Conservation (phyloP, 64 coral and sea anemone species). For the Pocillopora damicornis region DNA sequence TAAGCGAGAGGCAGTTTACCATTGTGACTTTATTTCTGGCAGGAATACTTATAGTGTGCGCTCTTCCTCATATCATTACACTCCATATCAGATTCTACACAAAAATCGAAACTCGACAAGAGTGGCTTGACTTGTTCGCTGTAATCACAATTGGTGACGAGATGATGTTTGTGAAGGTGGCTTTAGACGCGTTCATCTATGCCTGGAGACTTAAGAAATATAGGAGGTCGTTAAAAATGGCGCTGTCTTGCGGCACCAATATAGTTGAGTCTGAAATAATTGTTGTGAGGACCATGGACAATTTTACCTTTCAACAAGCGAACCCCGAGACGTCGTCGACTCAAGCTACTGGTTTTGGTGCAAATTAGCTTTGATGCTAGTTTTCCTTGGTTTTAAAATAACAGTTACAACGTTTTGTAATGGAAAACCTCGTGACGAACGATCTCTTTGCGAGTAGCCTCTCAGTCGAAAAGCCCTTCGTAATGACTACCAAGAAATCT, state of each 20-base stretch:
- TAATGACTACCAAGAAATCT: no score
- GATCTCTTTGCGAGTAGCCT: no score
- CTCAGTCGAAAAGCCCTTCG: no score
- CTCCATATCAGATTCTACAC: conserved; percentile 10
- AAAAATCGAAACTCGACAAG: conserved; percentile 13
- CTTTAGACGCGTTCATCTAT: conserved; percentile 54
- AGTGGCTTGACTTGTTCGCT: conserved; percentile 17
- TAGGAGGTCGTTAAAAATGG: conserved; percentile 29
- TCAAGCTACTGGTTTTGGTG: background rate
- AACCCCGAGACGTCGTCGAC: background rate
- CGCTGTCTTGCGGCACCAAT: background rate
- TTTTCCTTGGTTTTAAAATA: no score
- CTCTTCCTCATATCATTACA: conserved; percentile 29
- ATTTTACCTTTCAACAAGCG: background rate
- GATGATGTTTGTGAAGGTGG: conserved; percentile 56
- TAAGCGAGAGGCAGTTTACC: conserved; percentile 20
- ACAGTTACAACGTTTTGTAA: no score
- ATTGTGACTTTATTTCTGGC: conserved; percentile 29
- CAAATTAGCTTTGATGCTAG: background rate
- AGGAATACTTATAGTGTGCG: conserved; percentile 25
- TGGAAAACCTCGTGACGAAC: no score
- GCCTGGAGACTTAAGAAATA: conserved; percentile 55
- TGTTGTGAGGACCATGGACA: background rate
- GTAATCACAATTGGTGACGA: conserved; percentile 38
- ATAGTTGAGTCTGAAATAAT: background rate